These are phyloP conservation scores for Lumbricus terrestris DNA, from an alignment of 2,888 invertebrate species.

Conservation along the genomic window DNA sequence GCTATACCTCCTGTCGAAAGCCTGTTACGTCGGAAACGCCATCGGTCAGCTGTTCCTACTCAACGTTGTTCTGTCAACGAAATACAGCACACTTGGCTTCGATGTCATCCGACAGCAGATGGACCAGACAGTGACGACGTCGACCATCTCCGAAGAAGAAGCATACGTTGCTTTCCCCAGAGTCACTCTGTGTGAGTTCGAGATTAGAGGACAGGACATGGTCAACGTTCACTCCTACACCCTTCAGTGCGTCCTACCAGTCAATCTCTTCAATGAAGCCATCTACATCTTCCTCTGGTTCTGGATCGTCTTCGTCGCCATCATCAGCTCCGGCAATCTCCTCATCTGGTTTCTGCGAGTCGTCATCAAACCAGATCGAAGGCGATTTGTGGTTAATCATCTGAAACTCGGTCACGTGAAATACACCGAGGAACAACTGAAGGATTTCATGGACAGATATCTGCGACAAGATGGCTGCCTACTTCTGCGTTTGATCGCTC, in stretches of 20 bases:
- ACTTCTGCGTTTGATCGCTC: slow-evolving; percentile 38
- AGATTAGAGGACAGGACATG: slow-evolving; percentile 49
- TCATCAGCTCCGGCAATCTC: slow-evolving; percentile 29
- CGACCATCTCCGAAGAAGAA: slow-evolving; percentile 24
- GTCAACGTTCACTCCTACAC: slow-evolving; percentile 49
- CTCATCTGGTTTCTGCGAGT: slow-evolving; percentile 32
- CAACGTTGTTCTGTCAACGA: slow-evolving; percentile 53
- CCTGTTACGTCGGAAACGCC: slow-evolving; percentile 48
- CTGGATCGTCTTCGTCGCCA: slow-evolving; percentile 55
- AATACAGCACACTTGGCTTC: slow-evolving; percentile 53
- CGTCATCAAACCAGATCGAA: slow-evolving; percentile 29
- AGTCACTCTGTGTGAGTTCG: slow-evolving; percentile 58
- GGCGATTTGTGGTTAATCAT: slow-evolving; percentile 49
- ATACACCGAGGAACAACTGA: background rate
- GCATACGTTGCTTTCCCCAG: slow-evolving; percentile 56
- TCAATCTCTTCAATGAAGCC: slow-evolving; percentile 51
- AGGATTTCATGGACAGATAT: slow-evolving; percentile 32
- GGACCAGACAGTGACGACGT: slow-evolving; percentile 29
- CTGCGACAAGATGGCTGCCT: slow-evolving; percentile 39
- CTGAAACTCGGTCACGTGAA: slow-evolving; percentile 22
- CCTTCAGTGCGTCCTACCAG: slow-evolving; percentile 39
- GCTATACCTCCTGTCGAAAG: slow-evolving; percentile 50
- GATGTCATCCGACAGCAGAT: slow-evolving; percentile 43
- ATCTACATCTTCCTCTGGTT: slow-evolving; percentile 59
- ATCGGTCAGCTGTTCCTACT: slow-evolving; percentile 52